A percentile compares a stretch with the other conserved stretches of the same genome.
phyloP scores from a whole-genome alignment of 2,113 vertebrate genomes.

The Sinocyclocheilus rhinocerous region DNA sequence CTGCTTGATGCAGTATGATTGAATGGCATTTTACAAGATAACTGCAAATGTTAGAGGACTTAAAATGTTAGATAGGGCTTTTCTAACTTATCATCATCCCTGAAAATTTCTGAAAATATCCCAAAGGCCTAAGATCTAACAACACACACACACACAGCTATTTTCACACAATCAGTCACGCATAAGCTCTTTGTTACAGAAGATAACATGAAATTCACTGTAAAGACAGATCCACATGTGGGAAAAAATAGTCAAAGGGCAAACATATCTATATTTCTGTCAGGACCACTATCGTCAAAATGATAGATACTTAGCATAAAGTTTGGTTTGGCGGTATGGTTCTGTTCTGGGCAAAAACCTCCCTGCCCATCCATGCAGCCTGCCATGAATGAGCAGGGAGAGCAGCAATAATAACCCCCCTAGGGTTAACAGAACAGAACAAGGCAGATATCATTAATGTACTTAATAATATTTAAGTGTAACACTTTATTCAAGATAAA shows the following conservation, averaged over 20 bases:
- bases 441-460: no score
- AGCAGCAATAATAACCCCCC: no score
- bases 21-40: conserved; percentile 55
- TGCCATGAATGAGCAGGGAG: no score
- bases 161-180: neutral
- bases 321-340: no score
- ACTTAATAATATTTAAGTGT: no score
- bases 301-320: no score
- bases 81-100: conserved; percentile 32
- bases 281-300: no score
- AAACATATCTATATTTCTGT: neutral
- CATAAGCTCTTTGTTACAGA: conserved; percentile 27
- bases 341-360: no score
- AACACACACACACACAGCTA: conserved; percentile 3
- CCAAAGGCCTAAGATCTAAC: conserved; percentile 35
- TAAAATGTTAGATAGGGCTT: conserved; percentile 43
- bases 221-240: neutral
- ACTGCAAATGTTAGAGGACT: conserved; percentile 48
- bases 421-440: no score
- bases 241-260: neutral
- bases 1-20: conserved; percentile 37
- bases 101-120: conserved; percentile 38
- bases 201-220: neutral
- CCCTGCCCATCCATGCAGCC: no score
- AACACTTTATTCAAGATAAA: no score